Conservation (phyloP, 2,113 vertebrate genomes). For the Lasiurus cinereus region DNA sequence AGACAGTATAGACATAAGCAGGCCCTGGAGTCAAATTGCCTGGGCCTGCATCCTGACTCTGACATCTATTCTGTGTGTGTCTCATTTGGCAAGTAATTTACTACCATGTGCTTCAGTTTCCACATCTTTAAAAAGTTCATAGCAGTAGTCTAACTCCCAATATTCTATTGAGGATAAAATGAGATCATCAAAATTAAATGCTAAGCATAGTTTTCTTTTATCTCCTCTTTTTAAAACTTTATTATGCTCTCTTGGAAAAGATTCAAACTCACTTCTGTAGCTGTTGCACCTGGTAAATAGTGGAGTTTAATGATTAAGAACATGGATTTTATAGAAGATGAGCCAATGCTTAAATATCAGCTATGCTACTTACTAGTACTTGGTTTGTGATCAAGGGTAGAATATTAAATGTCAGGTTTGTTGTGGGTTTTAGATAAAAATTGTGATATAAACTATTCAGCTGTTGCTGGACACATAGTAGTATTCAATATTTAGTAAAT, state of each 20-base stretch:
- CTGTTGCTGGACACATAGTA: neutral
- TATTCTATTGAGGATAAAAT: neutral
- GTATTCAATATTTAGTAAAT: neutral
- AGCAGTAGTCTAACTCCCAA: neutral
- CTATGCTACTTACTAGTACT: neutral
- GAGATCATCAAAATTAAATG: neutral
- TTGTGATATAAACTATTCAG: neutral
- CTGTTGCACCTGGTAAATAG: neutral
- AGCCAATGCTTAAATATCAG: neutral
- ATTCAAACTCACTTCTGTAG: neutral
- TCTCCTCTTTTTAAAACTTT: neutral
- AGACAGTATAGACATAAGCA: neutral
- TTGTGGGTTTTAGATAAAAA: neutral
- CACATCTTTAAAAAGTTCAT: neutral
- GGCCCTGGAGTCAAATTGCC: neutral
- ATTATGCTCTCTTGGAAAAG: neutral
- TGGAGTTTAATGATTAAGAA: neutral
- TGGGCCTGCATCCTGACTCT: neutral
- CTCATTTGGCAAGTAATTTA: neutral
- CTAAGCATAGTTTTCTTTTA: neutral
- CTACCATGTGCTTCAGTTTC: neutral
- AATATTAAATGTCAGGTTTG: neutral
- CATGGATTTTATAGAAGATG: neutral
- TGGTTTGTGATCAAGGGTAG: neutral
- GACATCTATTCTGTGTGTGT: accelerated